Base-by-base conservation (phyloP, 2,888 invertebrate species). In the Athalia cordata region DNA sequence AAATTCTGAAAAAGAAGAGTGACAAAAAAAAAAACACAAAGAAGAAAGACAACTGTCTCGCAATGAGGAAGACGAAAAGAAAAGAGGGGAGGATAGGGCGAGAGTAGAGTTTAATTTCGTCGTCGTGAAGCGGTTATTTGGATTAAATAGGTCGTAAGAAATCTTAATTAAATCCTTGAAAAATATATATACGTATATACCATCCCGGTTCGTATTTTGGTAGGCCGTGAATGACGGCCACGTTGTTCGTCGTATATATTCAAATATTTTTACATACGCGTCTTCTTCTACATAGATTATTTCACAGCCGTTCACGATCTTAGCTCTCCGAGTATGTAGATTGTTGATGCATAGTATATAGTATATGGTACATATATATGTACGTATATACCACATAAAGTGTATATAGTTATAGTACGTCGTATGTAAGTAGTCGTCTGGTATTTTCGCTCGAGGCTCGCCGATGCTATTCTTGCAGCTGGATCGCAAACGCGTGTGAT, bases 91-190 rank as follows among this genome's bases (percentile, higher is more conserved):
- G 29, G 29, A 47, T 5, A 6, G 59, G 47, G 47, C 9, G 7
- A 50, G 59, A 45, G 45, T 8, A 2, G 15, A 72, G 72, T 72
- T 72, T 72, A 72, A 72, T 72, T 72, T 59, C 13, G 72, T 47
- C 59, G 57, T 72, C 57, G 72, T 47, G 43, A 59, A 72, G 72
- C 72, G 64, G 75, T 52, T 80, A 80, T 80, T 81, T 79, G 80
- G 76, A 80, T 80, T 80, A 81, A 81, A 81, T 83, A 81, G 82
- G 78, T 81, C 82, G 81, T 83, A 81, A 81, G 83, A 83, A 82
- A 79, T 83, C 79, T 81, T 82, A 83, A 83, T 83, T 83, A 80
- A 83, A 81, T 77, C 67, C 66, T 78, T 79, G 80, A 79, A 82
- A 82, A 80, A 13, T 7, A 7, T 15, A 62, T 55, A 55, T 55